Evolutionary conservation across 2,113 vertebrate species (phyloP).

Genomic region (Riparia riparia): DNA sequence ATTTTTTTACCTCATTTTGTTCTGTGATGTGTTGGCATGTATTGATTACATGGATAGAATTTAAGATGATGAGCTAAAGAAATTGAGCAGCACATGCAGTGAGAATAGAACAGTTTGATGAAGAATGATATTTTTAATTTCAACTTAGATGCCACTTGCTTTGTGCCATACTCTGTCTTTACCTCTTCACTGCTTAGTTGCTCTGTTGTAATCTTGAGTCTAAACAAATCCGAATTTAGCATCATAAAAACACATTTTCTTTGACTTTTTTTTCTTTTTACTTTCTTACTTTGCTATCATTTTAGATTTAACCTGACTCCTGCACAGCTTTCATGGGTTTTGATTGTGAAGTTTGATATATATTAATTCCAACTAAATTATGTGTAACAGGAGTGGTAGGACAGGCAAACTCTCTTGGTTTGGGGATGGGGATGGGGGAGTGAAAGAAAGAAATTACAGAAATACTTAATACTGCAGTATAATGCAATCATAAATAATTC

Average conservation of each 20-base stretch:
- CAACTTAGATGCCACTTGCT: background rate
- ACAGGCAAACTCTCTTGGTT: background rate
- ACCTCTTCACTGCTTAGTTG: background rate
- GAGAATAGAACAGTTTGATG: background rate
- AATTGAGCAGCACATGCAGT: background rate
- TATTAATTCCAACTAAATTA: background rate
- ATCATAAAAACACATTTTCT: background rate
- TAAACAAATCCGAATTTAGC: background rate
- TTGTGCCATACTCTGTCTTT: background rate
- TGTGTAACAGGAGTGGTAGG: background rate
- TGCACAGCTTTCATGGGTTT: background rate
- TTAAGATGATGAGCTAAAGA: background rate
- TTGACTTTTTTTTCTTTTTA: background rate
- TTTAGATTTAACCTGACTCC: background rate
- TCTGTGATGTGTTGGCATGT: slow-evolving; percentile 15
- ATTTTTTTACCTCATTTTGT: slow-evolving; percentile 32
- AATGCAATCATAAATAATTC: background rate
- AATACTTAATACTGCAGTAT: background rate
- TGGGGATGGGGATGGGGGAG: background rate
- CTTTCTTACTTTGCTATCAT: background rate
- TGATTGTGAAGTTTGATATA: background rate
- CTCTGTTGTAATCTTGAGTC: background rate
- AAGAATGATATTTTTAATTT: slow-evolving; percentile 10
- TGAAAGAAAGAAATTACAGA: background rate
- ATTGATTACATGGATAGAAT: slow-evolving; percentile 13